A percentile compares a stretch with the other conserved stretches of the same genome.
phyloP scores from a whole-genome alignment of 2,888 invertebrate genomes.

The Sarcophaga caerulescens region DNA sequence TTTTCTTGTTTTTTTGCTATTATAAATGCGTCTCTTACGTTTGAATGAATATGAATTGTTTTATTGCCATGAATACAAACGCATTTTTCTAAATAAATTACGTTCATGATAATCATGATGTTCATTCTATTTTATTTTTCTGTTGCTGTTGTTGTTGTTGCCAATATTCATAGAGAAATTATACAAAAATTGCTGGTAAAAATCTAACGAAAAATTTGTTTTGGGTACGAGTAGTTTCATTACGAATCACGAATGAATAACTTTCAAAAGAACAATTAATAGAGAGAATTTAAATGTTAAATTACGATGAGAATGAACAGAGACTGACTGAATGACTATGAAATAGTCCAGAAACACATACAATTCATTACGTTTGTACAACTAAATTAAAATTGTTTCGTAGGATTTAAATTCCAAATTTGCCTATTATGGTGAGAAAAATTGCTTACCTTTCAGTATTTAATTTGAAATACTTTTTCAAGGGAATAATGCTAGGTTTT shows the following conservation, averaged over 20 bases:
- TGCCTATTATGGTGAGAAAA: background rate
- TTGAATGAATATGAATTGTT: slow-evolving; percentile 68
- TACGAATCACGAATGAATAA: slow-evolving; percentile 55
- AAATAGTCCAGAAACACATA: background rate
- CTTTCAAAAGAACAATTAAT: slow-evolving; percentile 50
- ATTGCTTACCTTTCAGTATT: background rate
- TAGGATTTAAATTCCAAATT: background rate
- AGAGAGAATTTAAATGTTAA: slow-evolving; percentile 47
- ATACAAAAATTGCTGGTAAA: background rate
- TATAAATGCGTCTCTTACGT: slow-evolving; percentile 64
- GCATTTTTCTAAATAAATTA: slow-evolving; percentile 47
- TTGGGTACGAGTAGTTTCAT: slow-evolving; percentile 16
- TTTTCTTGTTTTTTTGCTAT: slow-evolving; percentile 23
- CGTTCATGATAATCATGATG: slow-evolving; percentile 39
- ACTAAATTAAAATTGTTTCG: background rate
- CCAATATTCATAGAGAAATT: too few species aligned
- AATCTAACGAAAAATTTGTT: background rate
- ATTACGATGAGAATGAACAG: background rate
- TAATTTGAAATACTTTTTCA: background rate
- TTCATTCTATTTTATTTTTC: background rate
- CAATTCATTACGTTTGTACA: background rate
- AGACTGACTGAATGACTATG: too few species aligned
- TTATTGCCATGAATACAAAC: slow-evolving; percentile 56
- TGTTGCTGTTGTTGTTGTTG: too few species aligned
- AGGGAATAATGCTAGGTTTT: background rate